phyloP scores from a whole-genome alignment of 1,140 invertebrate genomes.

The Laupala kohalensis region DNA sequence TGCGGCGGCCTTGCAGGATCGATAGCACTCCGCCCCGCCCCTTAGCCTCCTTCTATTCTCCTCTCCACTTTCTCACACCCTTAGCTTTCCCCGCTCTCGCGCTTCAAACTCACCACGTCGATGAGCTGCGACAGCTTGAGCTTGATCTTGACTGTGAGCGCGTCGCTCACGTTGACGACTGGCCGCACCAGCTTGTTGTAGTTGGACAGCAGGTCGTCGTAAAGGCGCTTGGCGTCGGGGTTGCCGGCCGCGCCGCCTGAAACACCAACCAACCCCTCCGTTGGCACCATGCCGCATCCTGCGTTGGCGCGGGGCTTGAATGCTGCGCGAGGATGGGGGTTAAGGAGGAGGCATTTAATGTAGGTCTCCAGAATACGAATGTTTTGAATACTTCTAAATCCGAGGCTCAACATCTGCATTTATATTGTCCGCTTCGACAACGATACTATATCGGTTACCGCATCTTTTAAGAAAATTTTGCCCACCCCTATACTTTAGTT shows the following conservation, averaged over 20 bases:
- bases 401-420: too few relatives aligned
- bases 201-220: constrained; percentile 82
- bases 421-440: too few relatives aligned
- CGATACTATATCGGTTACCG: too few relatives aligned
- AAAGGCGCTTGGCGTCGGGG: constrained; percentile 78
- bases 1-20: neutral
- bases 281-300: neutral
- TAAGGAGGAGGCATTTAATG: too few relatives aligned
- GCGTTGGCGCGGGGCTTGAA: neutral
- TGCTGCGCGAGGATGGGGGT: too few relatives aligned
- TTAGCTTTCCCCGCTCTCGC: too few relatives aligned
- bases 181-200: constrained; percentile 90
- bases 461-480: too few relatives aligned
- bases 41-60: too few relatives aligned
- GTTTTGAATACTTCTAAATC: too few relatives aligned
- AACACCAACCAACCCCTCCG: neutral
- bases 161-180: constrained; percentile 83
- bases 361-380: too few relatives aligned
- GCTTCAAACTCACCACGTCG: constrained; percentile 77
- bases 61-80: too few relatives aligned
- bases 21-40: neutral
- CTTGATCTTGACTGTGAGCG: constrained; percentile 84
- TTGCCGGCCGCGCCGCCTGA: constrained; percentile 39
- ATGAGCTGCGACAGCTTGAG: constrained; percentile 88
- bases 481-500: too few relatives aligned